A percentile compares a stretch with the other conserved stretches of the same genome.
Evolutionary conservation across 2,888 invertebrate species (phyloP).

Genomic region (Campoplex capitator): DNA sequence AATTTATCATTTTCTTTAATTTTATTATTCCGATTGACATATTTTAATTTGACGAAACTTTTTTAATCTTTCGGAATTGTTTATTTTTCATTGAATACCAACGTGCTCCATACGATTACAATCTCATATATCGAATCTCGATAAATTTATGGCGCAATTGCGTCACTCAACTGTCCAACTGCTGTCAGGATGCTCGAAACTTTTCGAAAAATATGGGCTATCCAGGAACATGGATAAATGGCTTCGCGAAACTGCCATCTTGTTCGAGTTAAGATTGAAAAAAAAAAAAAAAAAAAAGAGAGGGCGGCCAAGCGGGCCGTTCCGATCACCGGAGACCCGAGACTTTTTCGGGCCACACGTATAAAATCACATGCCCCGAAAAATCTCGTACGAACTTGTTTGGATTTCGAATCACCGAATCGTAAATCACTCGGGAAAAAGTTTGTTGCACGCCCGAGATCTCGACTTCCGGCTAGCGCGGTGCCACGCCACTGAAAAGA

Average conservation of each 20-base stretch:
- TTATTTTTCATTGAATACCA: background rate
- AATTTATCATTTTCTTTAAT: background rate
- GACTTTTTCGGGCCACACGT: conserved; percentile 44
- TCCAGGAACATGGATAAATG: conserved; percentile 72
- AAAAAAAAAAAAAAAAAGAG: conserved; percentile 55
- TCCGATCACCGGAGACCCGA: background rate
- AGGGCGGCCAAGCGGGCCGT: conserved; percentile 26
- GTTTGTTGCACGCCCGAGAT: conserved; percentile 73
- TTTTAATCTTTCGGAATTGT: background rate
- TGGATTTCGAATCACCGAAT: conserved; percentile 75
- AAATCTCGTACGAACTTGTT: conserved; percentile 60
- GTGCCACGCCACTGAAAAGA: background rate
- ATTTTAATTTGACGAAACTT: background rate
- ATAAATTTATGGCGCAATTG: conserved; percentile 29
- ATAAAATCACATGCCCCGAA: conserved; percentile 47
- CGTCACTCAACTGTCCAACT: conserved; percentile 34
- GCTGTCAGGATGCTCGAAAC: conserved; percentile 33
- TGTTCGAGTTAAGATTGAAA: conserved; percentile 72
- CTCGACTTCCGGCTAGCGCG: conserved; percentile 63
- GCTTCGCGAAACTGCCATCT: conserved; percentile 70
- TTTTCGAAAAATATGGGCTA: conserved; percentile 39
- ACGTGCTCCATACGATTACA: background rate
- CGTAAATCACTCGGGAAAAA: conserved; percentile 77
- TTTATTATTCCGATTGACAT: background rate
- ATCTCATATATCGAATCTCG: conserved; percentile 1